phyloP scores from a whole-genome alignment of 2,888 invertebrate genomes.

The Bellardia pandia region DNA sequence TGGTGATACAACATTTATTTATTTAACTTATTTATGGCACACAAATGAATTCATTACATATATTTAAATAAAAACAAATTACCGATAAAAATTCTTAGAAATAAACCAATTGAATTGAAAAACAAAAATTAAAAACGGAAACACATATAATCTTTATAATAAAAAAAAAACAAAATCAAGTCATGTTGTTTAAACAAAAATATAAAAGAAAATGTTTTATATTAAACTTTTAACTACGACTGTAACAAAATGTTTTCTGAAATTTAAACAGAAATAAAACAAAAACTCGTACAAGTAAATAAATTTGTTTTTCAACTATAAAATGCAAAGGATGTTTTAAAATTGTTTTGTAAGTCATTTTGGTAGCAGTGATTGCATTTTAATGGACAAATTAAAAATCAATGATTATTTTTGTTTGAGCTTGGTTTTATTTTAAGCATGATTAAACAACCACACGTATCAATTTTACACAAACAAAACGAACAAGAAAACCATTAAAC shows the following conservation, averaged over 20 bases:
- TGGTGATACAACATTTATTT: background rate
- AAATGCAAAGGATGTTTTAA: constrained; percentile 63
- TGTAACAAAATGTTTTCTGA: background rate
- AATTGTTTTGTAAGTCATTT: constrained; percentile 46
- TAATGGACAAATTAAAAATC: constrained; percentile 82
- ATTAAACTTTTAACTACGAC: background rate
- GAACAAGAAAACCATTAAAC: constrained; percentile 51
- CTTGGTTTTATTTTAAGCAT: constrained; percentile 40
- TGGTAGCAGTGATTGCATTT: constrained; percentile 81
- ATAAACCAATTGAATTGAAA: constrained; percentile 4
- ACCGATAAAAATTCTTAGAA: constrained; percentile 60
- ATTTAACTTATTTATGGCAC: background rate
- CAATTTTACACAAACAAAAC: constrained; percentile 22
- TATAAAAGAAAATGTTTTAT: background rate
- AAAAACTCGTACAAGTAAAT: constrained; percentile 9
- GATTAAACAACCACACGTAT: constrained; percentile 77
- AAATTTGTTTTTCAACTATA: constrained; percentile 10
- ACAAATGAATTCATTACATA: background rate
- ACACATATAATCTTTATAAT: background rate
- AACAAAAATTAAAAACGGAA: background rate
- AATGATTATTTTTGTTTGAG: constrained; percentile 74
- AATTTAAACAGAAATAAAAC: constrained; percentile 13
- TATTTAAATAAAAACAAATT: constrained; percentile 8
- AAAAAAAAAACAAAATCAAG: constrained; percentile 43
- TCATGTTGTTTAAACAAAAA: constrained; percentile 26